These are phyloP conservation scores for Pseudanteris insignis DNA, from an alignment of 2,888 invertebrate genomes.

Conservation along the genomic window DNA sequence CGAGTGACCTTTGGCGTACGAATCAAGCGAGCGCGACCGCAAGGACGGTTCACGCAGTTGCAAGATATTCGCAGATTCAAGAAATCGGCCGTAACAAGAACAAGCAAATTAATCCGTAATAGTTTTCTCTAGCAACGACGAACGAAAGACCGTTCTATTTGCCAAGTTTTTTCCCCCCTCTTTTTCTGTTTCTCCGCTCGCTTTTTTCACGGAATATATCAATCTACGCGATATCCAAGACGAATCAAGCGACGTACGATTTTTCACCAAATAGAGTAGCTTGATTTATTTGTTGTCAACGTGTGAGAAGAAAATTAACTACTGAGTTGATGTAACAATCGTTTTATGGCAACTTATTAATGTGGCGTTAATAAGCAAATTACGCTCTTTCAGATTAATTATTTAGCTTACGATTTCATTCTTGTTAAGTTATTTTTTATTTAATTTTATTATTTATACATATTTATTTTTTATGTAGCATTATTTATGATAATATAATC, in stretches of 20 bases:
- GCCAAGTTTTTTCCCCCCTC: neutral
- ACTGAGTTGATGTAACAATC: constrained; percentile 33
- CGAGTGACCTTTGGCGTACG: constrained; percentile 32
- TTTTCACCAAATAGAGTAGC: constrained; percentile 36
- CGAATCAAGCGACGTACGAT: constrained; percentile 18
- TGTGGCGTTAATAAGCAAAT: too few relatives aligned
- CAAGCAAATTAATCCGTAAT: constrained; percentile 25
- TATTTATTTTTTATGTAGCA: too few relatives aligned
- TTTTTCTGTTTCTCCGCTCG: constrained; percentile 2
- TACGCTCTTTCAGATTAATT: too few relatives aligned
- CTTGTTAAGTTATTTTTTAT: too few relatives aligned
- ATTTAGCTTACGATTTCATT: too few relatives aligned
- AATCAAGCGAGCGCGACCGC: constrained; percentile 32
- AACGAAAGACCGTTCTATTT: constrained; percentile 6
- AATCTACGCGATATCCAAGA: constrained; percentile 17
- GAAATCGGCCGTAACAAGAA: constrained; percentile 27
- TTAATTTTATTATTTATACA: too few relatives aligned
- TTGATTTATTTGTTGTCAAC: constrained; percentile 38
- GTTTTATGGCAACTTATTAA: too few relatives aligned
- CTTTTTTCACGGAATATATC: constrained; percentile 16
- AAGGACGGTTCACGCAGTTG: constrained; percentile 27
- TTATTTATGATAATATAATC: too few relatives aligned
- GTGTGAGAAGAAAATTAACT: constrained; percentile 37
- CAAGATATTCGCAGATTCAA: constrained; percentile 24
- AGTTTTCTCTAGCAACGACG: constrained; percentile 7